Evolutionary conservation across 2,113 vertebrate genomes (phyloP).

Genomic region (Apodemus speciosus): DNA sequence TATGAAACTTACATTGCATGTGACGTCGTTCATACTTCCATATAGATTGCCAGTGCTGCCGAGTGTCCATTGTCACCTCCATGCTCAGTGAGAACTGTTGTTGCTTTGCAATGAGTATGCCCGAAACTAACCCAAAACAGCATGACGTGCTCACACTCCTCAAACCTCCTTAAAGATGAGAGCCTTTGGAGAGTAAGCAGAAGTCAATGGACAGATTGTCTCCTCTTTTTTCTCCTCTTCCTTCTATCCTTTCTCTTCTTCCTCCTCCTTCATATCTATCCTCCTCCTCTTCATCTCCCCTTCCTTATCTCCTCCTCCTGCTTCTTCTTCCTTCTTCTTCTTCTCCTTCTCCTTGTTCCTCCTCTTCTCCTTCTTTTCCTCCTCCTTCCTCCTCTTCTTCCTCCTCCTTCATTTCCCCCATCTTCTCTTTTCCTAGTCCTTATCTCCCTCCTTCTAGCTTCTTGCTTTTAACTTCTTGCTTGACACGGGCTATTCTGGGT

Average conservation of each 20-base stretch:
- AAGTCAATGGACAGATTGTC: neutral
- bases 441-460: neutral
- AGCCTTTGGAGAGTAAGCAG: neutral
- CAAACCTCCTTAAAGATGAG: neutral
- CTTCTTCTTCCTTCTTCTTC: neutral
- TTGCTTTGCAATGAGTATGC: neutral
- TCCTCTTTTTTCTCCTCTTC: neutral
- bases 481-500: constrained; percentile 25
- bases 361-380: too few relatives aligned
- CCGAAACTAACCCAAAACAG: neutral
- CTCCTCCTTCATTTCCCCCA: neutral
- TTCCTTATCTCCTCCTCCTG: neutral
- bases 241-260: neutral
- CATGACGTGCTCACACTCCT: neutral
- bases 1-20: neutral
- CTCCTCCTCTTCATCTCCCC: too few relatives aligned
- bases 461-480: neutral
- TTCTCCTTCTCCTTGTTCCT: too few relatives aligned
- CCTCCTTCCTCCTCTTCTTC: too few relatives aligned
- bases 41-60: neutral
- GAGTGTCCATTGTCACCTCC: neutral
- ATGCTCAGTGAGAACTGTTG: neutral
- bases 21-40: constrained; percentile 14
- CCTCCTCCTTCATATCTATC: neutral
- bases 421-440: neutral